phyloP scores from a whole-genome alignment of 2,888 invertebrate species.

The Macrosiphum euphorbiae region DNA sequence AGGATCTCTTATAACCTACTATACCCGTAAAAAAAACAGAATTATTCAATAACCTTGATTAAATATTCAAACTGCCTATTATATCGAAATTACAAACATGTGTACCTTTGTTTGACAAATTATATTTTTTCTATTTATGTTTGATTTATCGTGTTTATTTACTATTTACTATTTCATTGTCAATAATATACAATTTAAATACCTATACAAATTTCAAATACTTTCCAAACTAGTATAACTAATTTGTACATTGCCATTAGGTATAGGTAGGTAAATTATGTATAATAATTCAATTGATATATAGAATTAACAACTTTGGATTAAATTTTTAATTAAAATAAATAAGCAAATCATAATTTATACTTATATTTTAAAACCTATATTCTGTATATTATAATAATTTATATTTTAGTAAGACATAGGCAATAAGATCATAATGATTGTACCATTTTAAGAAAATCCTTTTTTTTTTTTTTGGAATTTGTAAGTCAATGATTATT shows the following conservation, averaged over 20 bases:
- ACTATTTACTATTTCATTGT: neutral
- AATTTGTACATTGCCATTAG: neutral
- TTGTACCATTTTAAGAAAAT: neutral
- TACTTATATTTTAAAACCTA: constrained; percentile 4
- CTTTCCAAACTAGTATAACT: neutral
- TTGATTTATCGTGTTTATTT: neutral
- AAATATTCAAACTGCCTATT: constrained; percentile 7
- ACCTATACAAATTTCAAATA: neutral
- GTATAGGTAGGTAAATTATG: neutral
- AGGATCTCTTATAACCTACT: neutral
- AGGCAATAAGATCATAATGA: neutral
- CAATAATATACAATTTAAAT: neutral
- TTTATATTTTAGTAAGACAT: neutral
- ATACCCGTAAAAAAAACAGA: neutral
- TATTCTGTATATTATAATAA: neutral
- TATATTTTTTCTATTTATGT: neutral
- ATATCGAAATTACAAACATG: neutral
- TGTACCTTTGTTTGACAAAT: neutral
- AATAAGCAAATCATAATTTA: constrained; percentile 4
- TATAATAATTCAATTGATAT: neutral
- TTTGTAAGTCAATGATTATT: neutral
- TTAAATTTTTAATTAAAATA: neutral
- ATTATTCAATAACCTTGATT: neutral
- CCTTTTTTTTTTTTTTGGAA: neutral
- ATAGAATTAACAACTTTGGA: neutral